Evolutionary conservation across 2,888 invertebrate genomes (phyloP).

Genomic region (Oscheius myriophilus): DNA sequence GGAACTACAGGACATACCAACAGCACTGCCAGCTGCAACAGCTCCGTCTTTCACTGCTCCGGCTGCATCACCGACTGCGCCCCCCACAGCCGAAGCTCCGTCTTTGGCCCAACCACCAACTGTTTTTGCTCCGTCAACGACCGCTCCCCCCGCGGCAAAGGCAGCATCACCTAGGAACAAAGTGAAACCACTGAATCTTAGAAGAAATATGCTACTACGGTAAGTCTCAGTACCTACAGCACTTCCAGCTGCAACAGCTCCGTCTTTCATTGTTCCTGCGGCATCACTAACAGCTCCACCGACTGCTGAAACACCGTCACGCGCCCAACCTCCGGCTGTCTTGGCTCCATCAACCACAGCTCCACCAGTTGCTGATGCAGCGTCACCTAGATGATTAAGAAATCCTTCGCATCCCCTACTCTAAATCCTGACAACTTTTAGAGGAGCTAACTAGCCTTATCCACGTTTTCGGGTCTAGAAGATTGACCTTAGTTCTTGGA

Average conservation of each 20-base stretch:
- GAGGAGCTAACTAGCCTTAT: no score
- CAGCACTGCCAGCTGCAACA: slow-evolving; percentile 28
- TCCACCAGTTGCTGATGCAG: slow-evolving; percentile 7
- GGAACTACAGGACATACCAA: slow-evolving; percentile 15
- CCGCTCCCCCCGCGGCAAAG: slow-evolving; percentile 12
- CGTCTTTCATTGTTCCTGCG: background rate
- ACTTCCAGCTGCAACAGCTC: slow-evolving; percentile 13
- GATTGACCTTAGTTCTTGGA: no score
- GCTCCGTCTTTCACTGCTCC: slow-evolving; percentile 21
- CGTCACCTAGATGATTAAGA: slow-evolving; percentile 14
- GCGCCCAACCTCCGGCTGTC: background rate
- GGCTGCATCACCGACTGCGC: background rate
- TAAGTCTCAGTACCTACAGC: slow-evolving; percentile 27
- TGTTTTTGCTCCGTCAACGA: slow-evolving; percentile 4
- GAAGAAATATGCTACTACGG: no score
- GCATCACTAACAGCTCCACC: background rate
- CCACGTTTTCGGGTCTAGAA: no score
- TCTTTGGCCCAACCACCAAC: slow-evolving; percentile 13
- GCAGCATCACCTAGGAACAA: slow-evolving; percentile 6
- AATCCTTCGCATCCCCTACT: no score
- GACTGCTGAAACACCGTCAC: background rate
- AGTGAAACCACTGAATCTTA: no score
- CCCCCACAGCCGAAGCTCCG: slow-evolving; percentile 17
- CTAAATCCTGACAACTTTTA: no score
- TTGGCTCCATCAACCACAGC: background rate